These are phyloP conservation scores for Pristionchus arcanus DNA, from an alignment of 2,888 invertebrate genomes.

Conservation along the genomic window DNA sequence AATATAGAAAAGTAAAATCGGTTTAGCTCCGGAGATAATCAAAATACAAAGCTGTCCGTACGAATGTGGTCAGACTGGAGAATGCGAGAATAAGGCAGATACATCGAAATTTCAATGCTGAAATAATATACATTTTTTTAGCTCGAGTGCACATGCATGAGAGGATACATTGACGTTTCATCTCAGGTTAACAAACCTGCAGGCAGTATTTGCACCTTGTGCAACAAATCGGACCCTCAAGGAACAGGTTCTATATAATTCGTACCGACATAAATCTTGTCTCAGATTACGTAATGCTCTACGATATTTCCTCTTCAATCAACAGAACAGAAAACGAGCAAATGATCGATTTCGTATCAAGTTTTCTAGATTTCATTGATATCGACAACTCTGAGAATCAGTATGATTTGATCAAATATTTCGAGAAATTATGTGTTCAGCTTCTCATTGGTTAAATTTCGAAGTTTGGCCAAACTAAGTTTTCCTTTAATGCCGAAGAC, in stretches of 20 bases:
- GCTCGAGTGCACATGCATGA: not conserved
- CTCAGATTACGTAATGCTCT: conserved; percentile 8
- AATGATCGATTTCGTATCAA: not conserved
- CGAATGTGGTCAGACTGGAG: not conserved
- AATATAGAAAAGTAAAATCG: not conserved
- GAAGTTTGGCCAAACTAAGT: not conserved
- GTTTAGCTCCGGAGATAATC: not conserved
- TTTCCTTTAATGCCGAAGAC: not conserved
- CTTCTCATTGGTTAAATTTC: not conserved
- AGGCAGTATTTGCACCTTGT: not conserved
- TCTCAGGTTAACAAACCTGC: not conserved
- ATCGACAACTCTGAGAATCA: not conserved
- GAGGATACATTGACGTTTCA: not conserved
- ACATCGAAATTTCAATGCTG: not conserved
- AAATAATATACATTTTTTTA: not conserved
- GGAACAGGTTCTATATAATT: not conserved
- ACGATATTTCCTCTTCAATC: not conserved
- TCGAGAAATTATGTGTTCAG: not conserved
- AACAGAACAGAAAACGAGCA: not conserved
- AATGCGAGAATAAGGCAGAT: not conserved
- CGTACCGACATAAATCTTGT: too few relatives aligned
- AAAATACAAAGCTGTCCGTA: not conserved
- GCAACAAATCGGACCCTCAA: not conserved
- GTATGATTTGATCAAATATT: not conserved
- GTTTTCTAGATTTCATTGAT: not conserved